phyloP scores from a whole-genome alignment of 2,888 invertebrate genomes.

The Phalera bucephala region DNA sequence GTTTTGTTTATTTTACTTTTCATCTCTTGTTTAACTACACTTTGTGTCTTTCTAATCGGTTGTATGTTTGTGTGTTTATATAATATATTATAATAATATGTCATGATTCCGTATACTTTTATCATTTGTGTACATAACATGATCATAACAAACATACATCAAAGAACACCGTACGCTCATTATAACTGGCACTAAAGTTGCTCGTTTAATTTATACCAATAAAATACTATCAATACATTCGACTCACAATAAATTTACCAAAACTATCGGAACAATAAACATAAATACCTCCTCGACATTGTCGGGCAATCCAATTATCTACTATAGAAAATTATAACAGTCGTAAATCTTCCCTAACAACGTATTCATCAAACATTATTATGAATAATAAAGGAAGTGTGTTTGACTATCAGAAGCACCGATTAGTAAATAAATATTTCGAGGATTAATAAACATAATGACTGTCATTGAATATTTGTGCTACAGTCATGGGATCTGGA shows the following conservation, averaged over 20 bases:
- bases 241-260: conserved; percentile 12
- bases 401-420: not conserved
- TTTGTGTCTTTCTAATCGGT: too few relatives aligned
- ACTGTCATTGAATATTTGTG: too few relatives aligned
- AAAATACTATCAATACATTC: conserved; percentile 11
- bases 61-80: too few relatives aligned
- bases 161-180: conserved; percentile 2
- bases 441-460: not conserved
- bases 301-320: conserved; percentile 25
- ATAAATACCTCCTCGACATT: conserved; percentile 20
- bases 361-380: conserved; percentile 19
- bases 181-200: conserved; percentile 5
- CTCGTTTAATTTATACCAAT: conserved; percentile 13
- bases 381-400: conserved; percentile 6
- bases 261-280: conserved; percentile 21
- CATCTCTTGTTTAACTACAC: too few relatives aligned
- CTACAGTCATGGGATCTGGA: too few relatives aligned
- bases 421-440: not conserved
- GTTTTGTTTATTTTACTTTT: too few relatives aligned
- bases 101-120: not conserved
- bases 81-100: too few relatives aligned
- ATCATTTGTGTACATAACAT: not conserved
- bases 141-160: conserved; percentile 3
- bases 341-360: conserved; percentile 20
- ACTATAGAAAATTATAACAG: conserved; percentile 17